Evolutionary conservation across 2,888 invertebrate species (phyloP).

Genomic region (Agriopis leucophaearia): DNA sequence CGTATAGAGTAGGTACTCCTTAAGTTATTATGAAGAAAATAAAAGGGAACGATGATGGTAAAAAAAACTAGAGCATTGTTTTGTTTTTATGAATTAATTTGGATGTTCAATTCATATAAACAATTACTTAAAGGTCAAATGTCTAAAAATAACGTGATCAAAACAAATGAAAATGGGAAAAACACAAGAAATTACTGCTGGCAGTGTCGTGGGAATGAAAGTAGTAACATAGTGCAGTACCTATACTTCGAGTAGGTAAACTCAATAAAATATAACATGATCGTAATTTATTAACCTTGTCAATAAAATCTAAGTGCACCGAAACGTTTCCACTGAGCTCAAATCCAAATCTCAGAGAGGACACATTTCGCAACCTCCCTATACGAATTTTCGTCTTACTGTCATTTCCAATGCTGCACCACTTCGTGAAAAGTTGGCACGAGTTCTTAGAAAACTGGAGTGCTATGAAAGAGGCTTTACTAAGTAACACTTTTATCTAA

Average conservation of each 20-base stretch:
- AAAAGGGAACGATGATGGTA: no score
- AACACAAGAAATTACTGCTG: no score
- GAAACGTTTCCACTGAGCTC: not conserved
- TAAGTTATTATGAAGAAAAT: not conserved
- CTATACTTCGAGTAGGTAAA: not conserved
- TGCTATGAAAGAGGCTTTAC: conserved; percentile 36
- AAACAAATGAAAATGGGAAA: no score
- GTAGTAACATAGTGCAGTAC: no score
- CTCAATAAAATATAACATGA: no score
- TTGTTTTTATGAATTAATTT: no score
- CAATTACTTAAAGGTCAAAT: no score
- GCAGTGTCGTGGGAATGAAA: no score
- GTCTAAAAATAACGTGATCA: no score
- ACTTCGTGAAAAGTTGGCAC: conserved; percentile 41
- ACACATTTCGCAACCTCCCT: not conserved
- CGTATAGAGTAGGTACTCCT: not conserved
- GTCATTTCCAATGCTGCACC: conserved; percentile 47
- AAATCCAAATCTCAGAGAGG: conserved; percentile 35
- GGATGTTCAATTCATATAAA: no score
- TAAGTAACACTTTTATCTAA: conserved; percentile 37
- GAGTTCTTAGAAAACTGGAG: conserved; percentile 33
- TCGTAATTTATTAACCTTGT: not conserved
- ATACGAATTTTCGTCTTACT: conserved; percentile 37
- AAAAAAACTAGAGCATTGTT: no score
- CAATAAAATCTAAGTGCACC: not conserved